Evolutionary conservation across 2,888 invertebrate species (phyloP), one percentile per base, ranked within the genome.

Genomic region (Aphodius sticticus): DNA sequence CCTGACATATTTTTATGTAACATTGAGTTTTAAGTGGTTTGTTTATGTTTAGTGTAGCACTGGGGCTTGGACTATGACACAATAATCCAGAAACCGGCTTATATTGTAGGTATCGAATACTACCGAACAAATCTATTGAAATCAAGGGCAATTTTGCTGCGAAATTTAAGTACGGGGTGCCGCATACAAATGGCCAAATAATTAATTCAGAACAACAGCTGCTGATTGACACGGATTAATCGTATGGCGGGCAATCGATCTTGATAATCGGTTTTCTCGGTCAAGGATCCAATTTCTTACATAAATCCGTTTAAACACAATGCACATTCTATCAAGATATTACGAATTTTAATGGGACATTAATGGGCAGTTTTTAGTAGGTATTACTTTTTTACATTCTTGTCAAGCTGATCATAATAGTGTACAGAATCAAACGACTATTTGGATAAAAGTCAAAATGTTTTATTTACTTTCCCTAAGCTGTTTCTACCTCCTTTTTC

Each of bases 201-300:
- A 74, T 74, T 74, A 74, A 74, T 74, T 74, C 74, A 74, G 36
- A 37, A 74, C 35, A 74, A 74, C 74, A 74, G 74, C 74, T 74
- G 74, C 74, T 35, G 74, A 74, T 74, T 37, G 74, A 74, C 74
- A 74, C 74, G 74, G 74, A 74, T 74, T 74, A 53, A 74, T 74
- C 74, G 74, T 7, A 53, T 35, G 5, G 74, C 35, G 35, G 74
- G 74, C n/a, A 14, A 74, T 74, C 74, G 16, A 37, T 37, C n/a
- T 74, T 35, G 74, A 37, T 35, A 74, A 74, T 35, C 74, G 36
- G 74, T 74, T 74, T 53, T 74, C 74, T 74, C 37, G 74, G 74
- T 74, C 74, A 74, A 74, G 74, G 74, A 35, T 37, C 26, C 37
- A 35, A 53, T 53, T 53, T 53, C 53, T 12, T 53, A 53, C 53